Percentiles rank a stretch among this genome's conserved stretches.
Conservation (phyloP, 2,113 vertebrate species). For the Cottus gobio region DNA sequence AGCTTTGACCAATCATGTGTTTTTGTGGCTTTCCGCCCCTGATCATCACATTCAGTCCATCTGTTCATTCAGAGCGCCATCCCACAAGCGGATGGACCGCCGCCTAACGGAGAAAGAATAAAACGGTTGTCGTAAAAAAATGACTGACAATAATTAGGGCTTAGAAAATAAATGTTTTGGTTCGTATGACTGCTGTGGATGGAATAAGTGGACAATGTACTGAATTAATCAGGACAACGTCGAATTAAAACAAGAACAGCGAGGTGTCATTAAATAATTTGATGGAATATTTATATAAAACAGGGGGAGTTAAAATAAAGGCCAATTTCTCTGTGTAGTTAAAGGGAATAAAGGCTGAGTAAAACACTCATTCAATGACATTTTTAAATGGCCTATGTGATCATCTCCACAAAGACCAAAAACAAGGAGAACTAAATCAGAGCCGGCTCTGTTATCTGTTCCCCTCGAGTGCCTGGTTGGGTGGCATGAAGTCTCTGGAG, state of each 20-base stretch:
- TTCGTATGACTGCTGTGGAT: background rate
- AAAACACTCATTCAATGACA: background rate
- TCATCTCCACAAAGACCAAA: background rate
- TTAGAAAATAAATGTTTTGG: background rate
- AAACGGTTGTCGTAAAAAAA: background rate
- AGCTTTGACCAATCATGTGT: background rate
- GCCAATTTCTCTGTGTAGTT: background rate
- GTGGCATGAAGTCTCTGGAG: constrained; percentile 12
- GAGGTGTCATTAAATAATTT: background rate
- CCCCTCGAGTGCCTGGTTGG: background rate
- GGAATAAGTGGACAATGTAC: background rate
- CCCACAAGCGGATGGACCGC: background rate
- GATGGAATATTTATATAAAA: background rate
- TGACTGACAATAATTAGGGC: background rate
- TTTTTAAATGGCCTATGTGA: background rate
- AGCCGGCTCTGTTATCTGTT: background rate
- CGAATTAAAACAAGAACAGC: background rate
- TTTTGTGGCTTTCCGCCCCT: background rate
- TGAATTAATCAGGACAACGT: background rate
- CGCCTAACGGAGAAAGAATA: background rate
- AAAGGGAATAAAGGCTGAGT: background rate
- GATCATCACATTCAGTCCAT: background rate
- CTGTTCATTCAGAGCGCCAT: background rate
- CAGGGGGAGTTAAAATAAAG: background rate
- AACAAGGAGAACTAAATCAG: background rate